phyloP scores from a whole-genome alignment of 1,140 invertebrate genomes.

The Musca domestica region DNA sequence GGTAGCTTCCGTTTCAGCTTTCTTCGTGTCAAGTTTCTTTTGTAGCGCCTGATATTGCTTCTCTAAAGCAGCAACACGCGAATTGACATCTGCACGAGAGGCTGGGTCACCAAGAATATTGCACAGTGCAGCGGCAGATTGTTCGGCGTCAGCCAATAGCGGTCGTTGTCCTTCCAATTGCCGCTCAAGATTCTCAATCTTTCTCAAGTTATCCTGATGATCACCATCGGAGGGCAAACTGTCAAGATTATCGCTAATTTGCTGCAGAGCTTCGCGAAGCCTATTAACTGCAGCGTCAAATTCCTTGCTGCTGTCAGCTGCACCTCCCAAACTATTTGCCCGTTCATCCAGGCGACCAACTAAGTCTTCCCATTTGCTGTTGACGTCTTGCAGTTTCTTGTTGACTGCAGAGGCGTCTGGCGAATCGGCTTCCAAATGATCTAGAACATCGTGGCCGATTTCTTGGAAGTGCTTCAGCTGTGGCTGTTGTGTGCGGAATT shows the following conservation, averaged over 20 bases:
- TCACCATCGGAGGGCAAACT: slow-evolving; percentile 78
- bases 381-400: slow-evolving; percentile 65
- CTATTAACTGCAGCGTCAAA: slow-evolving; percentile 83
- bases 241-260: slow-evolving; percentile 82
- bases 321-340: slow-evolving; percentile 79
- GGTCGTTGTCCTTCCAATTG: slow-evolving; percentile 85
- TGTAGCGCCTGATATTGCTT: slow-evolving; percentile 81
- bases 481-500: slow-evolving; percentile 87
- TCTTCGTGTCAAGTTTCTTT: slow-evolving; percentile 83
- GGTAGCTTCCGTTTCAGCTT: slow-evolving; percentile 86
- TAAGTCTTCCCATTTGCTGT: slow-evolving; percentile 78
- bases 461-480: slow-evolving; percentile 82
- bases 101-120: slow-evolving; percentile 88
- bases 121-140: slow-evolving; percentile 80
- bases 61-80: slow-evolving; percentile 79
- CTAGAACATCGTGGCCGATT: slow-evolving; percentile 73
- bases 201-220: slow-evolving; percentile 81
- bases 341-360: slow-evolving; percentile 74
- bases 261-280: slow-evolving; percentile 76
- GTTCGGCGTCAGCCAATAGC: slow-evolving; percentile 81
- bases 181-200: slow-evolving; percentile 81
- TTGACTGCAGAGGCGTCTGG: slow-evolving; percentile 72
- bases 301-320: slow-evolving; percentile 83
- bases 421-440: slow-evolving; percentile 67
- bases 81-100: slow-evolving; percentile 85